Evolutionary conservation across 1,140 invertebrate genomes (phyloP).

Genomic region (Apis laboriosa): DNA sequence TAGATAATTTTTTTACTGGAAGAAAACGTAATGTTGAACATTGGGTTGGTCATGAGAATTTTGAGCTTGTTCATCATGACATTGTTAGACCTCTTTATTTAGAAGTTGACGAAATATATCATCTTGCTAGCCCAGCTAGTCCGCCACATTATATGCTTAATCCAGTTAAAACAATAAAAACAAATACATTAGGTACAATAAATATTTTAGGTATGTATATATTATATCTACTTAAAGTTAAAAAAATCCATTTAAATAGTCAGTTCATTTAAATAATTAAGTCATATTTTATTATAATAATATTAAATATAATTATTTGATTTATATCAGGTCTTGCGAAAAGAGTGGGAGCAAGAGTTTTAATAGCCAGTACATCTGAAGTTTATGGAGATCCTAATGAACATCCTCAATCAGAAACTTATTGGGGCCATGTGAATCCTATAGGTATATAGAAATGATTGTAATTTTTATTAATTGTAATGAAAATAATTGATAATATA

Average conservation of each 20-base stretch:
- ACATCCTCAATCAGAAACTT: slow-evolving; percentile 96
- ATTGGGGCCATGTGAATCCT: slow-evolving; percentile 99
- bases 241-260: not conserved
- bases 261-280: not conserved
- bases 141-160: slow-evolving; percentile 99
- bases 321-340: slow-evolving; percentile 90
- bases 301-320: not conserved
- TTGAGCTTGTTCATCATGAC: slow-evolving; percentile 99
- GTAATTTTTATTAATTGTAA: not conserved
- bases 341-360: slow-evolving; percentile 94
- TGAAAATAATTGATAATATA: not conserved
- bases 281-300: not conserved
- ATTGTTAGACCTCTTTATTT: slow-evolving; percentile 99
- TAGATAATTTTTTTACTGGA: slow-evolving; percentile 99
- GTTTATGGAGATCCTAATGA: slow-evolving; percentile 99
- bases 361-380: slow-evolving; percentile 99
- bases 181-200: slow-evolving; percentile 99
- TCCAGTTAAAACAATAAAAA: slow-evolving; percentile 99
- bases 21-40: slow-evolving; percentile 98
- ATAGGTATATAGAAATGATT: slow-evolving; percentile 86
- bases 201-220: slow-evolving; percentile 94
- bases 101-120: slow-evolving; percentile 99
- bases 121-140: slow-evolving; percentile 98
- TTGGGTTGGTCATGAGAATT: slow-evolving; percentile 99
- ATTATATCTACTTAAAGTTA: not conserved